These are phyloP conservation scores for Diprion similis DNA, from an alignment of 1,140 invertebrate species.

Conservation along the genomic window DNA sequence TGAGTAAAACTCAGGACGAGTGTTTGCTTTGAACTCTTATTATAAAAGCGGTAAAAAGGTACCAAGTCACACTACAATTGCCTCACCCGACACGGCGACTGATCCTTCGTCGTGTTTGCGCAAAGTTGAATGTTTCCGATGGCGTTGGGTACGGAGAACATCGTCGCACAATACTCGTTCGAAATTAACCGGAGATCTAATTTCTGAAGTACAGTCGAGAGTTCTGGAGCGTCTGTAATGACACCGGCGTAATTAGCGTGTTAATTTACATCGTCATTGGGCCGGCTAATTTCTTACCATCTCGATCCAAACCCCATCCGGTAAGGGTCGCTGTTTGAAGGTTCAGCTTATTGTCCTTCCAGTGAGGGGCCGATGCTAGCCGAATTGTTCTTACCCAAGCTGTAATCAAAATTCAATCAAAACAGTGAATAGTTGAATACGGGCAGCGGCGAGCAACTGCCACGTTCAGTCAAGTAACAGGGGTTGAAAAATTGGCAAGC, in stretches of 20 bases:
- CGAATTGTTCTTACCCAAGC: not conserved
- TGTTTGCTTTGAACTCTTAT: too few relatives aligned
- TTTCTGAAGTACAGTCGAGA: not conserved
- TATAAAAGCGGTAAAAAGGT: too few relatives aligned
- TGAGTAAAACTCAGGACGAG: too few relatives aligned
- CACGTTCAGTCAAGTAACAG: too few relatives aligned
- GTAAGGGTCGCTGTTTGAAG: not conserved
- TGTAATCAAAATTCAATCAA: constrained; percentile 6
- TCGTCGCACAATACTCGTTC: not conserved
- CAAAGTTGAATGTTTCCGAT: not conserved
- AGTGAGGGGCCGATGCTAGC: not conserved
- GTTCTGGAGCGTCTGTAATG: not conserved
- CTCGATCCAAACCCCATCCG: not conserved
- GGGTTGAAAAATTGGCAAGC: too few relatives aligned
- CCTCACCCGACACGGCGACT: not conserved
- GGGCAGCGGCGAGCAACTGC: too few relatives aligned
- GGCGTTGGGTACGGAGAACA: not conserved
- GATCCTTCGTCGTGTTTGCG: not conserved
- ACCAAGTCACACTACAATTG: too few relatives aligned
- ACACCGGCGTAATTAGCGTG: not conserved
- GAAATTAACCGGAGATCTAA: not conserved
- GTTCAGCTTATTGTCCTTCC: not conserved
- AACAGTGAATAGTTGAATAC: not conserved
- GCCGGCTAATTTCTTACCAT: not conserved
- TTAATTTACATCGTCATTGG: not conserved